A percentile compares a stretch with the other conserved stretches of the same genome.
Evolutionary conservation across 2,888 invertebrate genomes (phyloP).

Genomic region (Spisula solida): DNA sequence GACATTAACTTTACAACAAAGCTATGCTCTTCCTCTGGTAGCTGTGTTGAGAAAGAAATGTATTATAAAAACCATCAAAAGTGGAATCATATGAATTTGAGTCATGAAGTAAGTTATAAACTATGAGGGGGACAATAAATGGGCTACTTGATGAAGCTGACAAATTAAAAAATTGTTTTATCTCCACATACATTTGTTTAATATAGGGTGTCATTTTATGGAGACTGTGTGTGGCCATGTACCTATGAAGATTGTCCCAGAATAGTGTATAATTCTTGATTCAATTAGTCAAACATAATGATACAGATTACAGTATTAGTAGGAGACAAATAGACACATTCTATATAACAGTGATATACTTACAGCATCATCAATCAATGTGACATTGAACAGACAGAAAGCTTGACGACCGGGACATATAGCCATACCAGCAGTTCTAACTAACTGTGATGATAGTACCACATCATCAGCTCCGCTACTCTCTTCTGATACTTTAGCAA

Average conservation of each 20-base stretch:
- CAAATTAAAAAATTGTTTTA: no score
- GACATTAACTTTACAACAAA: slow-evolving; percentile 80
- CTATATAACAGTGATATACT: slow-evolving; percentile 29
- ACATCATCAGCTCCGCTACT: slow-evolving; percentile 78
- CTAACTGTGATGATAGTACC: slow-evolving; percentile 77
- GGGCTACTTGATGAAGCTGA: no score
- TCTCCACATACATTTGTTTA: no score
- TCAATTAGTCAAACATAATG: no score
- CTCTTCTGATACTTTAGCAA: slow-evolving; percentile 75
- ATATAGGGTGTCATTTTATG: no score
- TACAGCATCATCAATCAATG: slow-evolving; percentile 82
- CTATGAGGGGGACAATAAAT: no score
- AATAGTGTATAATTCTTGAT: no score
- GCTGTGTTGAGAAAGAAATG: slow-evolving; percentile 62
- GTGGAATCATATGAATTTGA: no score
- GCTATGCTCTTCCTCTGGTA: slow-evolving; percentile 81
- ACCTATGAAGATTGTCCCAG: no score
- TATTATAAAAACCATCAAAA: neutral
- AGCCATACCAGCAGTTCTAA: slow-evolving; percentile 74
- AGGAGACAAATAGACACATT: no score
- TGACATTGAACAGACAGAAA: slow-evolving; percentile 81
- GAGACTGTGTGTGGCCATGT: no score
- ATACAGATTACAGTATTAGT: no score
- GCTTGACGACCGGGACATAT: slow-evolving; percentile 78
- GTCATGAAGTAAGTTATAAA: neutral